Evolutionary conservation across 2,113 vertebrate genomes (phyloP).

Genomic region (Callorhinus ursinus): DNA sequence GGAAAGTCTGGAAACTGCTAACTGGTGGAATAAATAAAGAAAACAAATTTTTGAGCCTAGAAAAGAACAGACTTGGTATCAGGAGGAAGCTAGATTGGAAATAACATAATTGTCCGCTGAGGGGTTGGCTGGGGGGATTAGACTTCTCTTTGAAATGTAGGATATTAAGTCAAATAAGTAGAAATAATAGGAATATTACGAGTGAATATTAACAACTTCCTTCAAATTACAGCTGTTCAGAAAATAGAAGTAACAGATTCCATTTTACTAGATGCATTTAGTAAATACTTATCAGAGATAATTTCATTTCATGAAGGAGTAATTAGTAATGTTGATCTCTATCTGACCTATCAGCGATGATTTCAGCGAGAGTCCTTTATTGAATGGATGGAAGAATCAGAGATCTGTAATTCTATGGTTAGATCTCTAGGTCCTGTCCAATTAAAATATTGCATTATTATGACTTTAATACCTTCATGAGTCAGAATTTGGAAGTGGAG

Average conservation of each 20-base stretch:
- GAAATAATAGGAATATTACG: not conserved
- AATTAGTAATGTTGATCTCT: not conserved
- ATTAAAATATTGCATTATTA: not conserved
- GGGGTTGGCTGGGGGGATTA: not conserved
- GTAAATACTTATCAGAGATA: not conserved
- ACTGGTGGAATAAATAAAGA: not conserved
- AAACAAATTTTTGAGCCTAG: not conserved
- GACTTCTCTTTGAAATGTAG: not conserved
- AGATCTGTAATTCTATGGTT: not conserved
- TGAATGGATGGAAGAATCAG: not conserved
- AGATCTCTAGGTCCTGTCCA: not conserved
- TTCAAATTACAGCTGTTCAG: slow-evolving; percentile 1
- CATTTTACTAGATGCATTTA: not conserved
- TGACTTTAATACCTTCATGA: not conserved
- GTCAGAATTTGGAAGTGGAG: not conserved
- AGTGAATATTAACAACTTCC: not conserved
- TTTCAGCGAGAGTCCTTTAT: not conserved
- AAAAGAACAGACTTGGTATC: not conserved
- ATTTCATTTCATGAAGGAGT: not conserved
- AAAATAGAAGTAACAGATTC: slow-evolving; percentile 1
- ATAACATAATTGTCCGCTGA: not conserved
- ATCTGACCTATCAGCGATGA: not conserved
- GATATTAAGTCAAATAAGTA: not conserved
- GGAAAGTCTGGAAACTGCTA: not conserved
- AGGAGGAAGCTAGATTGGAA: not conserved